These are phyloP conservation scores for Oligia fasciuncula DNA, from an alignment of 2,888 invertebrate species.

Conservation along the genomic window DNA sequence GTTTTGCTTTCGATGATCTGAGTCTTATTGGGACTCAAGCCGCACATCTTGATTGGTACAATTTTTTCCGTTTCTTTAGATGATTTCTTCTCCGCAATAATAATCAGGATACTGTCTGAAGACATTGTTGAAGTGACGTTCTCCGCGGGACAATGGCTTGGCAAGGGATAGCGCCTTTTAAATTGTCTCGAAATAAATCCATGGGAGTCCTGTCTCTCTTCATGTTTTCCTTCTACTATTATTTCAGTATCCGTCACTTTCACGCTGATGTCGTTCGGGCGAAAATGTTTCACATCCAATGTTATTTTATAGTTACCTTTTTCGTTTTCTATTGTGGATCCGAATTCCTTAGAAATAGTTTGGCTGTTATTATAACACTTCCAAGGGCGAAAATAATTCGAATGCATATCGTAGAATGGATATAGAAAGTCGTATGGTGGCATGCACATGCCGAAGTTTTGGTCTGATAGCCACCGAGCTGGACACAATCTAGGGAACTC, in stretches of 20 bases:
- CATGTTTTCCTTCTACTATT: conserved; percentile 90
- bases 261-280: conserved; percentile 92
- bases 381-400: conserved; percentile 75
- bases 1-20: conserved; percentile 46
- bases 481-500: conserved; percentile 66
- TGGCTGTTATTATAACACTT: conserved; percentile 62
- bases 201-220: conserved; percentile 85
- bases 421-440: conserved; percentile 70
- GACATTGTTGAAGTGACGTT: conserved; percentile 75
- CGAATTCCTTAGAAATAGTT: conserved; percentile 67
- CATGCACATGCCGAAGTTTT: conserved; percentile 65
- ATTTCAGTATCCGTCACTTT: conserved; percentile 91
- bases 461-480: conserved; percentile 62
- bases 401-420: conserved; percentile 66
- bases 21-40: conserved; percentile 49
- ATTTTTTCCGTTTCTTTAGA: conserved; percentile 67
- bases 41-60: conserved; percentile 73
- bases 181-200: conserved; percentile 86
- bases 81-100: conserved; percentile 68
- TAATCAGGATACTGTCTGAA: conserved; percentile 74
- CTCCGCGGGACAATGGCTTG: conserved; percentile 73
- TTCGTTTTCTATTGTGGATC: conserved; percentile 72
- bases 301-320: conserved; percentile 88
- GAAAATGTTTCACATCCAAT: conserved; percentile 92
- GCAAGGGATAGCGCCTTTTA: conserved; percentile 84